Base-by-base conservation (phyloP, 2,113 vertebrate genomes). In the Sapayoa aenigma region DNA sequence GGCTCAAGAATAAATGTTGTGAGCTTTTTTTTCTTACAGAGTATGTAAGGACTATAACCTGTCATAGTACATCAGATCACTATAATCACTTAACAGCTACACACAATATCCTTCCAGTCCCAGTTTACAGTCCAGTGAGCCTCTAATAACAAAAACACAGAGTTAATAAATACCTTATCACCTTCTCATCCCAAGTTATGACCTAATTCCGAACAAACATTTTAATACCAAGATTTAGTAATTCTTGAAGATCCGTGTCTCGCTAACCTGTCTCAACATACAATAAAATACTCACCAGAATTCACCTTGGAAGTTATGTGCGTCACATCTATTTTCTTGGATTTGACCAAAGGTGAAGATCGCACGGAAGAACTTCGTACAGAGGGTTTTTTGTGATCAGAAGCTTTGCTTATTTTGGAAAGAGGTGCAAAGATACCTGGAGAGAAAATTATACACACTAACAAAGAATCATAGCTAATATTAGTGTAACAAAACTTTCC, bases 351-450 rank as follows among this genome's bases (percentile, higher is more conserved):
- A 35, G 97, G 95, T 0, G 89, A 95, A 2, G 95, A 94, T 50
- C 97, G 97, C 22, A 67, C 27, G 7, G 97, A 95, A 82, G 97
- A 86, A 23, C 83, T 73, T 71, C 93, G 96, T 35, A 52, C 11
- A 1, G 56, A 83, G n/a, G 46, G 84, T 97, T 98, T 99, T 74
- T 93, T 98, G 68, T 97, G 97, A 58, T 98, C 98, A n/a, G 97
- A 96, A 78, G 98, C 98, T 97, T 99, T 99, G 96, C 96, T 99
- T 95, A 99, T 98, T 97, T 99, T 99, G 25, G 99, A 99, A 63
- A 99, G 98, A 7, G 99, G 99, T n/a, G 99, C 99, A 97, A 99
- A 99, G 80, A 99, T 99, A 84, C 99, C 99, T 99, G 71, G 31
- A 53, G 52, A 63, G 27, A 84, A 78, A 76, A 71, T 65, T 17